phyloP scores from a whole-genome alignment of 2,797 vertebrate species.

The Galagoides demidoff region DNA sequence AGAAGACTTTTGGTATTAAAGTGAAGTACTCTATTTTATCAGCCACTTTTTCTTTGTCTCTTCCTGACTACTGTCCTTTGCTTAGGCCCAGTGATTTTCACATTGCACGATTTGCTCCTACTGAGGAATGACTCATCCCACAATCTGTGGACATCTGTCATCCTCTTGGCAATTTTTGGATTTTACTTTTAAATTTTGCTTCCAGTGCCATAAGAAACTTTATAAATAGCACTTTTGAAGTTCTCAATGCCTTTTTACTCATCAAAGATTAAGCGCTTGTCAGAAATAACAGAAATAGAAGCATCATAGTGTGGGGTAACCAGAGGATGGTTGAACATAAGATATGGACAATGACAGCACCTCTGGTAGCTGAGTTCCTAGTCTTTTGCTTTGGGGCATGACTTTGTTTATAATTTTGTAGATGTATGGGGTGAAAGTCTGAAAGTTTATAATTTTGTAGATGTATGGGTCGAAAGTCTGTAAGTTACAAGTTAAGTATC shows the following conservation, averaged over 20 bases:
- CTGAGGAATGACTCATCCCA: background rate
- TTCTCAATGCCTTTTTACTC: background rate
- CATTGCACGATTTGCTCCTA: background rate
- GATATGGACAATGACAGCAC: background rate
- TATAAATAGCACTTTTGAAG: conserved; percentile 4
- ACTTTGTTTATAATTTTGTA: background rate
- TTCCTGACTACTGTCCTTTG: background rate
- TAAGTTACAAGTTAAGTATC: background rate
- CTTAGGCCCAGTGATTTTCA: background rate
- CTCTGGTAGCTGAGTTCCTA: background rate
- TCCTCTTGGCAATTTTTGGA: background rate
- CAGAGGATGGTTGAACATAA: background rate
- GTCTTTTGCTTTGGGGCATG: background rate
- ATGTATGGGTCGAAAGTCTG: background rate
- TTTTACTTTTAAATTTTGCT: conserved; percentile 2
- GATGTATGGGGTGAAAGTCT: background rate
- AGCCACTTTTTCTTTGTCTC: background rate
- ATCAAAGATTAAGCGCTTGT: conserved; percentile 31
- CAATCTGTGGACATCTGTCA: background rate
- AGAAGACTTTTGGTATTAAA: background rate
- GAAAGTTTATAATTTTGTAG: too few relatives aligned
- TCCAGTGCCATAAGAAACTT: background rate
- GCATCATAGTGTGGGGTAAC: background rate
- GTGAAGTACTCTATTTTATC: background rate
- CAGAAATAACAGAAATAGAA: background rate